Evolutionary conservation across 2,113 vertebrate species (phyloP).

Genomic region (Anhinga rufa): DNA sequence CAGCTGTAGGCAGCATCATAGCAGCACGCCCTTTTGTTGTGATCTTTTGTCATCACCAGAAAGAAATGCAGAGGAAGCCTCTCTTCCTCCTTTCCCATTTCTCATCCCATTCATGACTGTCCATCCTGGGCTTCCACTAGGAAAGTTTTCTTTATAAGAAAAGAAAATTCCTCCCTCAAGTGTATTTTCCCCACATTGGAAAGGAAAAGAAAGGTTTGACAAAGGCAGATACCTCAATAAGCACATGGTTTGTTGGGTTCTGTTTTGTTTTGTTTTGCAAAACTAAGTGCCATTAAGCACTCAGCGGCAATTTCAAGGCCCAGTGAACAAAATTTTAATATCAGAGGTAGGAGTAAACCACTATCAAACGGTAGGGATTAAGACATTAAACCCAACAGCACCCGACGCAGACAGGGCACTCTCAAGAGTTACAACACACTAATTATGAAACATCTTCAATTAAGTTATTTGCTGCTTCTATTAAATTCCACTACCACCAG

Average conservation of each 20-base stretch:
- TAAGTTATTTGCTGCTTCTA: constrained; percentile 60
- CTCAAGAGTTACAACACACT: constrained; percentile 41
- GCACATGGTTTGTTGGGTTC: neutral
- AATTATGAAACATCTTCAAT: constrained; percentile 62
- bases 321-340: neutral
- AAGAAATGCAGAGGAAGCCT: constrained; percentile 52
- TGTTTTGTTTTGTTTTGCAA: neutral
- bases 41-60: constrained; percentile 22
- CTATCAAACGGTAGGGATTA: constrained; percentile 42
- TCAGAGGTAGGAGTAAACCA: neutral
- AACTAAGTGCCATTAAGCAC: neutral
- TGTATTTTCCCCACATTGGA: neutral
- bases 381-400: constrained; percentile 35
- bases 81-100: neutral
- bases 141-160: neutral
- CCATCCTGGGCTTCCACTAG: neutral
- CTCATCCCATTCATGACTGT: neutral
- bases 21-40: neutral
- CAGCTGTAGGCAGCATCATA: neutral
- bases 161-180: neutral
- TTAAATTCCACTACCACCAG: constrained; percentile 44
- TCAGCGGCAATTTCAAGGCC: neutral
- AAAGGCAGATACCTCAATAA: neutral
- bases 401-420: neutral
- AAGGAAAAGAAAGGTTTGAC: neutral